These are phyloP conservation scores for Anodontia alba DNA, from an alignment of 2,888 invertebrate species.

Conservation along the genomic window DNA sequence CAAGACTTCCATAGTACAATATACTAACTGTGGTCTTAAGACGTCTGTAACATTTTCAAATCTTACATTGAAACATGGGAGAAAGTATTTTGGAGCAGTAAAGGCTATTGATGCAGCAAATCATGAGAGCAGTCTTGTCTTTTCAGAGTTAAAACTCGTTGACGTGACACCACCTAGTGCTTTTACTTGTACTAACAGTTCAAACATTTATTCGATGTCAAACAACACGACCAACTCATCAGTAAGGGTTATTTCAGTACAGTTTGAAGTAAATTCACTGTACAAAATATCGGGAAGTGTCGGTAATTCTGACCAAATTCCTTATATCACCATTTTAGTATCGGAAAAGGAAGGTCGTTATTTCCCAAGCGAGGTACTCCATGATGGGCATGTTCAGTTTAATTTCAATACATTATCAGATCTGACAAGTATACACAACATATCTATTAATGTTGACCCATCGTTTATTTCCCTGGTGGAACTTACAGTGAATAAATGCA, in stretches of 20 bases:
- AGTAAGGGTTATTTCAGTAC: background rate
- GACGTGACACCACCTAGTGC: conserved; percentile 57
- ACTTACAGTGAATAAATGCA: background rate
- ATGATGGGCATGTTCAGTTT: background rate
- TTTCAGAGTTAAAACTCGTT: conserved; percentile 37
- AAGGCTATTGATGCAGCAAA: conserved; percentile 58
- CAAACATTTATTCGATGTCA: background rate
- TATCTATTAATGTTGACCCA: background rate
- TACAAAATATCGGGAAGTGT: background rate
- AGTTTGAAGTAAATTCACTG: background rate
- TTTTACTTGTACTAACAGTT: conserved; percentile 31
- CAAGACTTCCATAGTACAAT: background rate
- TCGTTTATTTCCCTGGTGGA: no score
- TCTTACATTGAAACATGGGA: conserved; percentile 36
- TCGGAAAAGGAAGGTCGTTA: background rate
- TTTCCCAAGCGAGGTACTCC: background rate
- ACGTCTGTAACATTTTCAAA: conserved; percentile 30
- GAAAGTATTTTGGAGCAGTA: conserved; percentile 49
- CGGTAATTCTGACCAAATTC: background rate
- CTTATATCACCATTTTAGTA: background rate
- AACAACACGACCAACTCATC: background rate
- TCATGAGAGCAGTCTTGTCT: conserved; percentile 34
- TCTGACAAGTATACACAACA: background rate
- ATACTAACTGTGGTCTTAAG: background rate
- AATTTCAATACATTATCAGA: background rate